Percentiles rank a stretch among this genome's conserved stretches.
These are phyloP conservation scores for Seira ritae DNA, from an alignment of 2,888 invertebrate genomes.

Conservation along the genomic window DNA sequence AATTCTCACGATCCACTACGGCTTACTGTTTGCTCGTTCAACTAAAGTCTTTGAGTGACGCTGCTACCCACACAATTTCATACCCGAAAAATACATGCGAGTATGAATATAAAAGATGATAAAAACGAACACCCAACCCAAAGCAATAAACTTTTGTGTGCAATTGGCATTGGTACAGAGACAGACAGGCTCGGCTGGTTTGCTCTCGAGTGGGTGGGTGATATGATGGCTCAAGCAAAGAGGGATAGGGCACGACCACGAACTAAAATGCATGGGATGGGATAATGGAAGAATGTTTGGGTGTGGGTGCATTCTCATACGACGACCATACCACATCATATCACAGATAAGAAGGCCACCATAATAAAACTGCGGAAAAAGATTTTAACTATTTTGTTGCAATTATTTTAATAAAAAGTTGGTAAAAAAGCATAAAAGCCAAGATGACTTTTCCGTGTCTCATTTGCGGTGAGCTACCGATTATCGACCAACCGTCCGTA, in stretches of 20 bases:
- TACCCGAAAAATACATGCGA: conserved; percentile 28
- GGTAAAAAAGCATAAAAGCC: neutral
- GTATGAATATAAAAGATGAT: no score
- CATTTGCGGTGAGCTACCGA: conserved; percentile 48
- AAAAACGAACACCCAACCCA: conserved; percentile 33
- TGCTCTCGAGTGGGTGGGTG: neutral
- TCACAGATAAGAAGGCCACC: neutral
- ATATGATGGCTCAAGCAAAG: neutral
- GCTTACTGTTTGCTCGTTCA: no score
- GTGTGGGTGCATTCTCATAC: neutral
- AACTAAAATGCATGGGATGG: conserved; percentile 23
- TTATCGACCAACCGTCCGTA: conserved; percentile 35
- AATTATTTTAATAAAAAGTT: neutral
- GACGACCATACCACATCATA: no score
- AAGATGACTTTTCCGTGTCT: conserved; percentile 53
- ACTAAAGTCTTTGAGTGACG: no score
- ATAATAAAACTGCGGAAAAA: no score
- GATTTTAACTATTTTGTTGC: no score
- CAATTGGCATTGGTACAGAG: no score
- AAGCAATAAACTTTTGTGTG: conserved; percentile 5
- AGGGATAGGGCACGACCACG: neutral
- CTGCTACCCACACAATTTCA: conserved; percentile 33
- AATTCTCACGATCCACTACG: no score
- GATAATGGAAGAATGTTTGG: neutral
- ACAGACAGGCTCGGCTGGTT: no score